Evolutionary conservation across 2,888 invertebrate genomes (phyloP), one percentile per base, ranked within the genome.

Genomic region (Campoletis raptor): DNA sequence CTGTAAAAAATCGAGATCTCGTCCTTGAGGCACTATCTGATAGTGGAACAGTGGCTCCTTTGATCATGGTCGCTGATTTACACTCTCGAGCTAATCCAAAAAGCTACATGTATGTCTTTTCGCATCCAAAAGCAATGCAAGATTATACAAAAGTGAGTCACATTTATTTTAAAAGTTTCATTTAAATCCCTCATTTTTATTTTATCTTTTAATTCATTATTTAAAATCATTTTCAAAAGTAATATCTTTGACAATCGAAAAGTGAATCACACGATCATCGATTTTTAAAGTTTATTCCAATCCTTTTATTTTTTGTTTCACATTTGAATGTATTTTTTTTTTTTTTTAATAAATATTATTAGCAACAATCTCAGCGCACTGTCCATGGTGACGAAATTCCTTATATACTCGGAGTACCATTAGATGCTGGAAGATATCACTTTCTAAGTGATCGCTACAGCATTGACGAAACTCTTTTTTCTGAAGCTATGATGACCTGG

Each of bases 21-120:
- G 96, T 99, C 7, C 95, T 99, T 88, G 98, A 98, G 93, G 96
- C 98, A 85, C 95, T 99, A 86, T 98, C 98, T 79, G 99, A 99
- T 94, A 98, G 98, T 9, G 96, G 98, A 83, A 97, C 98, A 30
- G 96, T 97, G 36, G 97, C 98, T 0, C 99, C 98, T 0, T 95
- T 98, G 89, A 95, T 98, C 87, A 96, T 96, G 94, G 97, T 97
- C 86, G 97, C 97, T 24, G 96, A 97, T 94, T 96, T 97, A 93
- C 98, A 98, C 92, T 96, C 97, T 6, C 96, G 96, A 89, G 96
- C 97, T 40, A 97, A 97, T 94, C 95, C 96, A 0, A 96, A 97
- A 92, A 97, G 97, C 80, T 98, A 97, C 94, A 97, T 98, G 95
- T 98, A 98, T 92, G 97, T 98, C 40, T 98, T 98, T 92, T 96